phyloP scores from a whole-genome alignment of 2,113 vertebrate species.

The Sisor rabdophorus region DNA sequence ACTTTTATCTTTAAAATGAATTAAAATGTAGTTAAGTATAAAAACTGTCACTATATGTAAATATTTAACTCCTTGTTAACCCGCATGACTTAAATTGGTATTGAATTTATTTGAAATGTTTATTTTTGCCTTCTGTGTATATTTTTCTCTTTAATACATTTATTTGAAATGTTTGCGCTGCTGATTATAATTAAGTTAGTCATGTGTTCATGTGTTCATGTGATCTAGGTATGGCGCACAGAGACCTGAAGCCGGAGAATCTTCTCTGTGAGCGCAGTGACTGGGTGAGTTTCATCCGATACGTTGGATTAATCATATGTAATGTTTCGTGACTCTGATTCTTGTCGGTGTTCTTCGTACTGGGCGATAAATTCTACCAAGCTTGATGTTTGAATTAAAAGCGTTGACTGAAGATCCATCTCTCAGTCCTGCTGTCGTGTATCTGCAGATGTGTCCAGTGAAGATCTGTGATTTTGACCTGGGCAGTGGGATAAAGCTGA shows the following conservation, averaged over 20 bases:
- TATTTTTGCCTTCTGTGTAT: no score
- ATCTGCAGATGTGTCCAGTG: slow-evolving; percentile 83
- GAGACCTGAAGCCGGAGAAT: slow-evolving; percentile 96
- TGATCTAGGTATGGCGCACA: slow-evolving; percentile 86
- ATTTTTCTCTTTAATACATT: no score
- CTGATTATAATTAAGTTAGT: not conserved
- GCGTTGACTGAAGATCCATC: no score
- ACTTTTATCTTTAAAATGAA: no score
- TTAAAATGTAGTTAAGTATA: no score
- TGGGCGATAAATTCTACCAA: not conserved
- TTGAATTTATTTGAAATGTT: no score
- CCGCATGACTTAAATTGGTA: no score
- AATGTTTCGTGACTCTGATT: not conserved
- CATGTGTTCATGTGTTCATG: not conserved
- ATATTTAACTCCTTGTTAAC: no score
- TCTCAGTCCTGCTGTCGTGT: not conserved
- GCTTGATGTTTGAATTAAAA: no score
- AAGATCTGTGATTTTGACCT: slow-evolving; percentile 97
- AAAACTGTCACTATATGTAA: no score
- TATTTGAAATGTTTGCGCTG: not conserved
- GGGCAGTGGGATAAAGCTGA: slow-evolving; percentile 93
- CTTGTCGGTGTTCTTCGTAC: not conserved
- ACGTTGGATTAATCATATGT: not conserved
- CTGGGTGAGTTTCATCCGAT: slow-evolving; percentile 69
- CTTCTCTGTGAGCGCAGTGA: slow-evolving; percentile 88